These are phyloP conservation scores for Holothuria leucospilota DNA, from an alignment of 53 echinoderm and acorn worm species.

Conservation along the genomic window DNA sequence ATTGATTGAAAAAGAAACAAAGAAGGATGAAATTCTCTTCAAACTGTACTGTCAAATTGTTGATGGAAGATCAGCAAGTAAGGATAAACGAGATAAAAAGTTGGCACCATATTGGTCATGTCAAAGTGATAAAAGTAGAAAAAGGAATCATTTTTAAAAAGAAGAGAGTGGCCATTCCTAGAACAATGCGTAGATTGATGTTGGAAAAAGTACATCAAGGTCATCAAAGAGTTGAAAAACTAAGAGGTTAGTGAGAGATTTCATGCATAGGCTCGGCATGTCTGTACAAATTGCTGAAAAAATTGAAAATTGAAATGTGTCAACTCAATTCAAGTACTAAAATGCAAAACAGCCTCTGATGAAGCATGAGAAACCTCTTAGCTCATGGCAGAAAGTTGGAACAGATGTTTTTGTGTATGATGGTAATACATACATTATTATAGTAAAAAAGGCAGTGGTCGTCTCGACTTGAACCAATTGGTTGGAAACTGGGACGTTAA, in stretches of 20 bases:
- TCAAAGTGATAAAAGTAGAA: conserved; percentile 29
- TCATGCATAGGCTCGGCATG: conserved; percentile 30
- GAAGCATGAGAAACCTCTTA: conserved; percentile 19
- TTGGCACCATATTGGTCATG: conserved; percentile 17
- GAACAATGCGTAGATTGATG: no score
- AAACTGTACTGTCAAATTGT: no score
- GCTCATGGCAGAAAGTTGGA: no score
- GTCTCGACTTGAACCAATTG: no score
- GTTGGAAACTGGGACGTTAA: no score
- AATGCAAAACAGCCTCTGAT: conserved; percentile 28
- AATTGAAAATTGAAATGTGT: conserved; percentile 20
- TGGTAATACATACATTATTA: no score
- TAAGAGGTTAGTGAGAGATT: not conserved
- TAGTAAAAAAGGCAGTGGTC: no score
- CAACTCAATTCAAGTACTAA: conserved; percentile 2
- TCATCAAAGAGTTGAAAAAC: conserved; percentile 33
- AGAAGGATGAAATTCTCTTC: no score
- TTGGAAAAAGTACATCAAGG: no score
- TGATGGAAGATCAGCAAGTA: not conserved
- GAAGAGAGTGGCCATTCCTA: not conserved
- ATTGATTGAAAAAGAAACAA: no score
- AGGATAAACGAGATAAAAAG: not conserved
- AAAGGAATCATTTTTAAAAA: not conserved
- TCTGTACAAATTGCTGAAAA: conserved; percentile 42
- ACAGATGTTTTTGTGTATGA: conserved; percentile 38